Percentiles rank a stretch among this genome's conserved stretches.
phyloP scores from a whole-genome alignment of 2,888 invertebrate genomes.

The Drosophila lutescens region DNA sequence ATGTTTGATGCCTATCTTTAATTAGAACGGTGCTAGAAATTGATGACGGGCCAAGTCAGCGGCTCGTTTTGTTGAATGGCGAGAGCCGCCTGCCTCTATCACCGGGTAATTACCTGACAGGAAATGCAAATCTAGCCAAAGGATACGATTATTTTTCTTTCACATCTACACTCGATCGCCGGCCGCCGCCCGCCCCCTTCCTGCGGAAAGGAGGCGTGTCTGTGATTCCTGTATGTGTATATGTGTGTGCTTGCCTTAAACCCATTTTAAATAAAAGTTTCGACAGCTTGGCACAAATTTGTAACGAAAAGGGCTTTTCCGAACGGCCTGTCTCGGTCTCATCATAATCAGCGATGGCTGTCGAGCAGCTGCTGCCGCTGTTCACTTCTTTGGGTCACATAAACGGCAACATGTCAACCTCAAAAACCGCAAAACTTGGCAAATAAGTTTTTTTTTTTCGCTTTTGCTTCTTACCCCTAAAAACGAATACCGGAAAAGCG shows the following conservation, averaged over 20 bases:
- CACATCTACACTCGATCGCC: conserved; percentile 22
- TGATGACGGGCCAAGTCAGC: conserved; percentile 75
- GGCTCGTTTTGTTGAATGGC: conserved; percentile 67
- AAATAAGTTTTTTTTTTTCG: conserved; percentile 64
- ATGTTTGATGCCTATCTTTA: conserved; percentile 77
- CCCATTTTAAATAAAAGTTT: conserved; percentile 56
- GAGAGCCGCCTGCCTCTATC: conserved; percentile 66
- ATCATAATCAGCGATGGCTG: conserved; percentile 70
- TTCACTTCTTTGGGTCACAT: conserved; percentile 73
- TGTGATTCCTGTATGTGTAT: not conserved
- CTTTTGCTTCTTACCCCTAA: conserved; percentile 1
- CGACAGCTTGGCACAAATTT: conserved; percentile 61
- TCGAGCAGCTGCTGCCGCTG: conserved; percentile 39
- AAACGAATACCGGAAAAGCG: conserved; percentile 52
- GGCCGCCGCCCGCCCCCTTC: not conserved
- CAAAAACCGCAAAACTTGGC: conserved; percentile 79
- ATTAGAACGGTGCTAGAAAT: conserved; percentile 68
- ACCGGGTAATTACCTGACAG: conserved; percentile 77
- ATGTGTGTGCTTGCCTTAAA: conserved; percentile 10
- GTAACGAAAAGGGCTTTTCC: conserved; percentile 53
- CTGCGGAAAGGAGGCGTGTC: conserved; percentile 37
- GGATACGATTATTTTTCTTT: conserved; percentile 57
- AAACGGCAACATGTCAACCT: conserved; percentile 79
- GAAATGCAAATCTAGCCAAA: conserved; percentile 73
- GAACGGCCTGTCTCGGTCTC: conserved; percentile 45